phyloP scores from a whole-genome alignment of 35 echinoderm and acorn worm genomes.

The Lytechinus variegatus region DNA sequence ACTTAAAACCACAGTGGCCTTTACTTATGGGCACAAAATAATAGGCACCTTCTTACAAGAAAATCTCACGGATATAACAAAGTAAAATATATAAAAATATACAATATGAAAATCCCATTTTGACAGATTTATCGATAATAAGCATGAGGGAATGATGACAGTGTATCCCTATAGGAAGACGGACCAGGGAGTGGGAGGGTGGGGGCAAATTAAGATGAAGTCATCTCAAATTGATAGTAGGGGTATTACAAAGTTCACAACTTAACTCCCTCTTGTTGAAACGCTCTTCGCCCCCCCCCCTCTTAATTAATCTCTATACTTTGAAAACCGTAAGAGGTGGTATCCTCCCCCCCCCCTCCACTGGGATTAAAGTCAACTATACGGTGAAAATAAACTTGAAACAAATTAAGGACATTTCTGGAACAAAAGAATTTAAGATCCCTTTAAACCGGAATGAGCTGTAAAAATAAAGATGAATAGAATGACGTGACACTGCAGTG shows the following conservation, averaged over 20 bases:
- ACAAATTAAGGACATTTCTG: neutral
- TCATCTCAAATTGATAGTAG: too few species aligned
- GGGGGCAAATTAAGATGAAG: too few species aligned
- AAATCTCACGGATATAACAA: neutral
- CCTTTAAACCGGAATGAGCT: neutral
- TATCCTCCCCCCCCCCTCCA: neutral
- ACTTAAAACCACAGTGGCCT: neutral
- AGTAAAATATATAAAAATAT: neutral
- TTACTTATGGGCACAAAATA: neutral
- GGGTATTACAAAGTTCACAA: too few species aligned
- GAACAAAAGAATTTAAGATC: neutral
- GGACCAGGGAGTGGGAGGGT: too few species aligned
- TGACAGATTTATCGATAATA: too few species aligned
- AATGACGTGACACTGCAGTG: neutral
- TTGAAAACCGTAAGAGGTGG: neutral
- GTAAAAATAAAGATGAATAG: neutral
- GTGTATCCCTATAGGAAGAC: too few species aligned
- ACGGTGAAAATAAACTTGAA: neutral
- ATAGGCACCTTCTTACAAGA: neutral
- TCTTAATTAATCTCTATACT: neutral
- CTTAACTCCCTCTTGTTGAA: too few species aligned
- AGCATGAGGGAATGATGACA: too few species aligned
- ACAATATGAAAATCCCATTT: neutral
- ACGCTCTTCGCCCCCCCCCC: too few species aligned
- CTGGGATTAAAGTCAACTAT: neutral